Conservation (phyloP, 2,888 invertebrate species). For the Coenonympha glycerion region DNA sequence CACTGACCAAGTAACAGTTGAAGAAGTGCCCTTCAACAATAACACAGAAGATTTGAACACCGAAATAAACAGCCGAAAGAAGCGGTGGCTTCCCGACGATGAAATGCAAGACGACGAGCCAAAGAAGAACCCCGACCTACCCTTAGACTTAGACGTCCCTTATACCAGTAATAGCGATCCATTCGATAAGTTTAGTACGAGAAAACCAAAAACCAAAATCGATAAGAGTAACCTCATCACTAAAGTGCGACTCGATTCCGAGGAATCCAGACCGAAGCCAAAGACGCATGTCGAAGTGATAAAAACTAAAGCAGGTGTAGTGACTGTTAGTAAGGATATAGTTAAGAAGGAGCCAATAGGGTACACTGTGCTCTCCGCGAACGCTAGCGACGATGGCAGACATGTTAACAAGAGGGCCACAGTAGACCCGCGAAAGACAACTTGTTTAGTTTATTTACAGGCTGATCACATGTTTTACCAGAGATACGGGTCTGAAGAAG, state of each 20-base stretch:
- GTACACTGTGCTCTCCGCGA: slow-evolving; percentile 63
- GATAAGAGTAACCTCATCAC: slow-evolving; percentile 73
- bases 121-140: slow-evolving; percentile 79
- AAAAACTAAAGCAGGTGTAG: slow-evolving; percentile 79
- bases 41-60: slow-evolving; percentile 55
- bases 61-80: slow-evolving; percentile 65
- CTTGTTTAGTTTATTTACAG: slow-evolving; percentile 96
- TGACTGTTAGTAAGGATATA: slow-evolving; percentile 78
- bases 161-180: slow-evolving; percentile 78
- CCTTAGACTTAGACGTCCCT: slow-evolving; percentile 79
- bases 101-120: slow-evolving; percentile 75
- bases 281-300: slow-evolving; percentile 81
- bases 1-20: slow-evolving; percentile 47
- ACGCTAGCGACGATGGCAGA: slow-evolving; percentile 72
- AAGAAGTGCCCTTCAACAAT: slow-evolving; percentile 47
- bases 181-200: slow-evolving; percentile 64
- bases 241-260: slow-evolving; percentile 70
- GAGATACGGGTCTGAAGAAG: slow-evolving; percentile 94
- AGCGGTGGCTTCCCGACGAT: slow-evolving; percentile 83
- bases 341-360: slow-evolving; percentile 76
- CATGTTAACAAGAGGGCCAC: slow-evolving; percentile 81
- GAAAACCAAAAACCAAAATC: slow-evolving; percentile 71
- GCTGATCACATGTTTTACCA: slow-evolving; percentile 98
- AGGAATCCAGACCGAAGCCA: slow-evolving; percentile 77
- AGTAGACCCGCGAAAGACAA: slow-evolving; percentile 90